Percentiles rank a stretch among this genome's conserved stretches.
Evolutionary conservation across 2,113 vertebrate species (phyloP).

Genomic region (Nothocercus julius): DNA sequence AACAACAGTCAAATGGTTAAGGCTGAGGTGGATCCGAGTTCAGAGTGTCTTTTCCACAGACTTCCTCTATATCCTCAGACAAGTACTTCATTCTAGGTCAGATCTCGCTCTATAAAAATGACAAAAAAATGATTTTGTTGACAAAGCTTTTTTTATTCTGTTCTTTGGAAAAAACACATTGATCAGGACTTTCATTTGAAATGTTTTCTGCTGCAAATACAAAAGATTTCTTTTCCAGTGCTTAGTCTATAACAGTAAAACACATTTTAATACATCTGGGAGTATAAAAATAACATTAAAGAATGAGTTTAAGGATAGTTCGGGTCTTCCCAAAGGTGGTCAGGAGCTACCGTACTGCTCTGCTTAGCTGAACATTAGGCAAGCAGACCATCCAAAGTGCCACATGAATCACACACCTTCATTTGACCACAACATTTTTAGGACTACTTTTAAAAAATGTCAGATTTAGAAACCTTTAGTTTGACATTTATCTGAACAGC

Average conservation of each 20-base stretch:
- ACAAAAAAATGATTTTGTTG: not conserved
- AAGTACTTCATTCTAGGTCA: not conserved
- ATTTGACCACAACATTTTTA: conserved; percentile 56
- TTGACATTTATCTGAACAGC: conserved; percentile 73
- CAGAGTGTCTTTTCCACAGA: not conserved
- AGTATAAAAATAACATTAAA: not conserved
- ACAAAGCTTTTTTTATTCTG: not conserved
- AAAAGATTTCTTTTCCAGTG: not conserved
- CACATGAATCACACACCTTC: conserved; percentile 50
- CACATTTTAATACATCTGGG: not conserved
- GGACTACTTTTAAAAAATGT: conserved; percentile 68
- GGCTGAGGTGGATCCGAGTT: not conserved
- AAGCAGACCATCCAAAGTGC: conserved; percentile 20
- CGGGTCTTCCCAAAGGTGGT: not conserved
- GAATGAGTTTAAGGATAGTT: not conserved
- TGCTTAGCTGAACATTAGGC: conserved; percentile 1
- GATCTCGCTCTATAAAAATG: not conserved
- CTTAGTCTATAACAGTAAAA: not conserved
- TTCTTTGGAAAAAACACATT: not conserved
- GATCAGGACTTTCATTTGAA: not conserved
- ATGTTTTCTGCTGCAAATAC: not conserved
- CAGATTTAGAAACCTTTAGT: conserved; percentile 67
- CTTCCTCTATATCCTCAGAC: not conserved
- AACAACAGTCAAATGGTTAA: not conserved
- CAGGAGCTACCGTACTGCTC: not conserved